Conservation (phyloP, 2,888 invertebrate genomes). For the Harpalus rubripes region DNA sequence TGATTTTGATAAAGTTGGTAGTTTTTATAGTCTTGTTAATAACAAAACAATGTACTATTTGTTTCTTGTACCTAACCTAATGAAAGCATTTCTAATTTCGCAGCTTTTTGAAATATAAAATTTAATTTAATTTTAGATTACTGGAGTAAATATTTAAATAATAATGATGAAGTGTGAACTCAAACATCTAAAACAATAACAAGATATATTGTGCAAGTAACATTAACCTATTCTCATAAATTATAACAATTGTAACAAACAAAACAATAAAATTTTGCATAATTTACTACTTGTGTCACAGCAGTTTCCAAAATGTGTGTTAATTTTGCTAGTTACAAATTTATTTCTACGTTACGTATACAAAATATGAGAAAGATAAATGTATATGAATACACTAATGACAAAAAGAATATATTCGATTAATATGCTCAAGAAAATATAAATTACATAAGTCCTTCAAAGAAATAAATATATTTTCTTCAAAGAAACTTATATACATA, state of each 20-base stretch:
- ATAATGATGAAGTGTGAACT: neutral
- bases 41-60: neutral
- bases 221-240: conserved; percentile 1
- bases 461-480: no score
- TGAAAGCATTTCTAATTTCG: neutral
- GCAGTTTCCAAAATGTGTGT: neutral
- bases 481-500: no score
- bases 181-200: conserved; percentile 7
- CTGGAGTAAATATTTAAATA: neutral
- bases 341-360: neutral
- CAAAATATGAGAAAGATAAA: neutral
- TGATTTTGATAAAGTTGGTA: conserved; percentile 25
- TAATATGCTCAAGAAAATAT: no score
- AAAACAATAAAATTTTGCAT: conserved; percentile 37
- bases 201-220: neutral
- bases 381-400: no score
- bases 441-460: no score
- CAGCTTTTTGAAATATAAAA: neutral
- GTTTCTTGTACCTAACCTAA: neutral
- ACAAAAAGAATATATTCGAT: no score
- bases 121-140: conserved; percentile 1
- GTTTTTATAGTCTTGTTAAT: neutral
- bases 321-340: neutral
- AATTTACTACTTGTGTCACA: neutral
- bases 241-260: conserved; percentile 35